phyloP scores from a whole-genome alignment of 2,797 vertebrate species.

The Oreochromis grahami region DNA sequence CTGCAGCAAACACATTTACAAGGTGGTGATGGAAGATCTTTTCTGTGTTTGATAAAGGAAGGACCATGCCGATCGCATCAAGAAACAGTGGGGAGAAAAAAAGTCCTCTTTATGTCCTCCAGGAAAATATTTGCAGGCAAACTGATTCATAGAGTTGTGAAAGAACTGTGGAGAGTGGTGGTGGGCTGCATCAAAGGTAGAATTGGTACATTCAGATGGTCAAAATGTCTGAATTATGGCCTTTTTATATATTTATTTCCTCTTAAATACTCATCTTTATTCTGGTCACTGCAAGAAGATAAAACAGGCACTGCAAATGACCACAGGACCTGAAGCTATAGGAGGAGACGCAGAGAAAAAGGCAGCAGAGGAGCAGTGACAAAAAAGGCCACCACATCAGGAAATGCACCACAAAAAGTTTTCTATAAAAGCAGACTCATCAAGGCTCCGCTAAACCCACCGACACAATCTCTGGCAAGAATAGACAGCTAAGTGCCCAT shows the following conservation, averaged over 20 bases:
- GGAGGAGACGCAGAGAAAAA: neutral
- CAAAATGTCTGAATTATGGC: neutral
- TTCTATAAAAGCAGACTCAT: conserved; percentile 7
- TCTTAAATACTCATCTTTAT: neutral
- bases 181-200: neutral
- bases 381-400: neutral
- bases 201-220: neutral
- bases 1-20: conserved; percentile 2
- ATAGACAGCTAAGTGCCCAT: conserved; percentile 17
- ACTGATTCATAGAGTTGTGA: neutral
- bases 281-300: neutral
- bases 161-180: neutral
- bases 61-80: neutral
- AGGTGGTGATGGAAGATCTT: neutral
- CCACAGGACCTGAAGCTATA: neutral
- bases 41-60: neutral
- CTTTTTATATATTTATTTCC: neutral
- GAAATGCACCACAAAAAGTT: neutral
- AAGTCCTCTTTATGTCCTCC: conserved; percentile 7
- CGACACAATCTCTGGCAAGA: conserved; percentile 14
- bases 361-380: neutral
- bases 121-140: conserved; percentile 37
- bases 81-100: neutral
- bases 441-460: neutral
- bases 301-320: neutral